Percentiles rank a stretch among this genome's conserved stretches.
phyloP scores from a whole-genome alignment of 1,140 invertebrate species.

The Brachionus paranguensis region DNA sequence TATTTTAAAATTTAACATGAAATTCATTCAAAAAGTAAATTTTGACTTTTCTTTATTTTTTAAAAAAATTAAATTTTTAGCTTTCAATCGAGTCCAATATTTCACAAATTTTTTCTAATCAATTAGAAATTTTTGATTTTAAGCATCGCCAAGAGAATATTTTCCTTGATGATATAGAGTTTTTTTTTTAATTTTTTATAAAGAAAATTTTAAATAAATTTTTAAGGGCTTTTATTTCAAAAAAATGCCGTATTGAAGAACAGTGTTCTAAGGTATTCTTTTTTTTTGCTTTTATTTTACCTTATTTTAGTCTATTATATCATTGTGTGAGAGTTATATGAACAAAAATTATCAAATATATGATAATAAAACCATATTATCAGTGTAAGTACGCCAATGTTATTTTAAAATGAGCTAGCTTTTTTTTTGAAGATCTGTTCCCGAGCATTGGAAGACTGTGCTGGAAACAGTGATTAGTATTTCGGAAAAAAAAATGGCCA shows the following conservation, averaged over 20 bases:
- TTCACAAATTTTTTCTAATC: neutral
- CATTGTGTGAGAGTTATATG: neutral
- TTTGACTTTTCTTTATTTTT: neutral
- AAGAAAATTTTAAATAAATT: too few relatives aligned
- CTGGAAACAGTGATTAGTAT: neutral
- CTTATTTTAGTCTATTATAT: neutral
- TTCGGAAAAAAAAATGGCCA: neutral
- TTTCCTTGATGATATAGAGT: neutral
- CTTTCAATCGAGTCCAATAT: neutral
- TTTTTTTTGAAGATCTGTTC: neutral
- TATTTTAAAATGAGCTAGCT: too few relatives aligned
- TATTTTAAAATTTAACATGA: neutral
- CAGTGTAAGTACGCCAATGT: neutral
- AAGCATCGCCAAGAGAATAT: neutral
- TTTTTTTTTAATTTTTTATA: neutral
- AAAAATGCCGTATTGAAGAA: neutral
- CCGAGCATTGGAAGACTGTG: neutral
- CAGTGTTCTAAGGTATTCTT: neutral
- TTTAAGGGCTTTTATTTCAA: neutral
- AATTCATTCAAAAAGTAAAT: constrained; percentile 1
- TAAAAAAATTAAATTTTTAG: neutral
- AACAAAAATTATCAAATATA: neutral
- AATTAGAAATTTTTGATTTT: constrained; percentile 4
- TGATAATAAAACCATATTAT: neutral
- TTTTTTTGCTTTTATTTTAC: neutral